These are phyloP conservation scores for Eutolmus rufibarbis DNA, from an alignment of 2,888 invertebrate genomes.

Conservation along the genomic window DNA sequence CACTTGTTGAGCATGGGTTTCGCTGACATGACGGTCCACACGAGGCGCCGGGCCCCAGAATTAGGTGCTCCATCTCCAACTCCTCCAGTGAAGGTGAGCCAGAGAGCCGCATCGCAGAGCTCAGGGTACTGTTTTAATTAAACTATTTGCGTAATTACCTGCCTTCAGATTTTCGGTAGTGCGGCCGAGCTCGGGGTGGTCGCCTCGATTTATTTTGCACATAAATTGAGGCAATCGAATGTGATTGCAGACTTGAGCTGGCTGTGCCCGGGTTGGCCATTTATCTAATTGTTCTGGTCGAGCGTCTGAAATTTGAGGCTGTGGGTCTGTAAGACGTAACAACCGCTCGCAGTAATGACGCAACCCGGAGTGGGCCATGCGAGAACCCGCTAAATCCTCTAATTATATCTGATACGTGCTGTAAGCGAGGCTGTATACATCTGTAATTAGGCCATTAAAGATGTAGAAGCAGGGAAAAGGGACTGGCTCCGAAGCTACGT, in stretches of 20 bases:
- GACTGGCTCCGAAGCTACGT: background rate
- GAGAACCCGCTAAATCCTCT: conserved; percentile 25
- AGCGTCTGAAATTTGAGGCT: background rate
- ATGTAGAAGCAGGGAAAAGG: conserved; percentile 21
- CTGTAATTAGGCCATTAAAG: conserved; percentile 39
- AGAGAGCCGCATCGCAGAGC: background rate
- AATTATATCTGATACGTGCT: conserved; percentile 39
- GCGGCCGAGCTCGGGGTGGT: background rate
- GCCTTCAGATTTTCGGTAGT: conserved; percentile 19
- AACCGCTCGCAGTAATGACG: conserved; percentile 25
- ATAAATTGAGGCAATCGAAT: conserved; percentile 40
- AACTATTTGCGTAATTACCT: conserved; percentile 28
- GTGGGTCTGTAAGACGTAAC: conserved; percentile 1
- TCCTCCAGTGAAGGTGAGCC: background rate
- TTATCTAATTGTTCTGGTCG: conserved; percentile 27
- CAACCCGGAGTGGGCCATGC: conserved; percentile 2
- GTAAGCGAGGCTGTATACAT: conserved; percentile 38
- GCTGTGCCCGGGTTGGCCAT: background rate
- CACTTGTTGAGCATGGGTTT: background rate
- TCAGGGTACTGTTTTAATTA: conserved; percentile 13
- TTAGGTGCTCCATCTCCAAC: background rate
- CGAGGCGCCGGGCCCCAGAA: background rate
- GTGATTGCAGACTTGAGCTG: conserved; percentile 21
- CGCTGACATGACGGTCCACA: background rate
- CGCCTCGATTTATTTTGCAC: background rate